Evolutionary conservation across 2,888 invertebrate genomes (phyloP).

Genomic region (Tinea semifulvella): DNA sequence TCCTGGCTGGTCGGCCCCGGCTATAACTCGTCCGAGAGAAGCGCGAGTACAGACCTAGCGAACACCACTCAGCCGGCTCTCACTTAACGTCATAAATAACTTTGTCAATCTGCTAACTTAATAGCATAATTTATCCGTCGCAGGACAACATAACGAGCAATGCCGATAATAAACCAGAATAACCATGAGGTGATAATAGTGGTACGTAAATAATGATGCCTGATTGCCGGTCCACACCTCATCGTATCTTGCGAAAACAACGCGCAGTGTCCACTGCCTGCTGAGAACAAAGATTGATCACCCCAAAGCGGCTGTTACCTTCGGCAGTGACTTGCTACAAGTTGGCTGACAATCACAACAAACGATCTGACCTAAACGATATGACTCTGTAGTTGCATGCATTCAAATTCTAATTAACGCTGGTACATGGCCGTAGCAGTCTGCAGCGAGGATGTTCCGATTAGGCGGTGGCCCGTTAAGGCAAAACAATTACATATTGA

Average conservation of each 20-base stretch:
- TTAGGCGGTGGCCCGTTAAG: constrained; percentile 55
- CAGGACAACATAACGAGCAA: constrained; percentile 65
- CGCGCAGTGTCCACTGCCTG: constrained; percentile 9
- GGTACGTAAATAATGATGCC: constrained; percentile 64
- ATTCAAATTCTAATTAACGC: constrained; percentile 54
- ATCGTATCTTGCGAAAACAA: constrained; percentile 33
- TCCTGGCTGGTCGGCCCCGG: background rate
- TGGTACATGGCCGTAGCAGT: constrained; percentile 33
- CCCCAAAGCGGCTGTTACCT: background rate
- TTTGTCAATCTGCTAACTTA: constrained; percentile 67
- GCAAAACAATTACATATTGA: constrained; percentile 60
- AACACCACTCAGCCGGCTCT: constrained; percentile 46
- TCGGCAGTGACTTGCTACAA: background rate
- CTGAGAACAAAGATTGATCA: constrained; percentile 15
- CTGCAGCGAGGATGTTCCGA: constrained; percentile 53
- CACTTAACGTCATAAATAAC: constrained; percentile 63
- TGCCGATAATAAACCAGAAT: constrained; percentile 65
- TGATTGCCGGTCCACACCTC: constrained; percentile 57
- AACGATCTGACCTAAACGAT: constrained; percentile 12
- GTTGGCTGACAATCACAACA: constrained; percentile 3
- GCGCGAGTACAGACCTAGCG: constrained; percentile 11
- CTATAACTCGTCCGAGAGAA: constrained; percentile 9
- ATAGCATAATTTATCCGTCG: constrained; percentile 64
- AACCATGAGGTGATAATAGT: constrained; percentile 65
- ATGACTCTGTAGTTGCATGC: constrained; percentile 4